Base-by-base conservation (phyloP, 2,797 vertebrate genomes). In the Balearica regulorum region DNA sequence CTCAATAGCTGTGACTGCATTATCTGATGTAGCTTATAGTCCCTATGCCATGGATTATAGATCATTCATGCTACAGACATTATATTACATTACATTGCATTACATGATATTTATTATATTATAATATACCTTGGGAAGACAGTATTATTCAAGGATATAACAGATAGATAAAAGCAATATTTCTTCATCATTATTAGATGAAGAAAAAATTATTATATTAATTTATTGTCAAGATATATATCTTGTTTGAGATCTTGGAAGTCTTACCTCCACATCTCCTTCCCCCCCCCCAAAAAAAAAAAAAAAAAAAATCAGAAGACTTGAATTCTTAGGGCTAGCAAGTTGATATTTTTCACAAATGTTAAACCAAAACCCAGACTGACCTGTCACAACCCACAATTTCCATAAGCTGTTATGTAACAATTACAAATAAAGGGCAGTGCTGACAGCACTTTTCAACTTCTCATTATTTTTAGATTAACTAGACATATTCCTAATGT, bases 221-320 rank as follows among this genome's bases (percentile, higher is more conserved):
- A 35, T 22, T 39, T 55, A 64, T 69, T 69, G 17, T 39, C 10
- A 37, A 60, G 28, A 35, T 8, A 70, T 13, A 13, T 2, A 17
- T 35, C 4, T 62, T 88, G 3, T 80, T 60, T 90, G 26, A 60
- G 22, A 69, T 12, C 25, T 49, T 58, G 7, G 6, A 80, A 48
- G 1, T 35, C 33, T 76, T 72, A n/a, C 3, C 4, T 55, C 31
- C 6, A n/a, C 1, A 2, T 1, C 4, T 7, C 16, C 24, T 31
- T 10, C 41, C 41, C 51, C 48, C 22, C 5, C 3, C 1, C 1
- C 4, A 7, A 8, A 5, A 6, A 10, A n/a, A 12, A 28, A 9
- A 8, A 44, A 49, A 4, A 11, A 29, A 14, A 35, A 6, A 31
- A 54, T 13, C 7, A 49, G 33, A 49, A 55, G 15, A 62, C 21